These are phyloP conservation scores for Drosophila varians DNA, from an alignment of 1,140 invertebrate species.

Conservation along the genomic window DNA sequence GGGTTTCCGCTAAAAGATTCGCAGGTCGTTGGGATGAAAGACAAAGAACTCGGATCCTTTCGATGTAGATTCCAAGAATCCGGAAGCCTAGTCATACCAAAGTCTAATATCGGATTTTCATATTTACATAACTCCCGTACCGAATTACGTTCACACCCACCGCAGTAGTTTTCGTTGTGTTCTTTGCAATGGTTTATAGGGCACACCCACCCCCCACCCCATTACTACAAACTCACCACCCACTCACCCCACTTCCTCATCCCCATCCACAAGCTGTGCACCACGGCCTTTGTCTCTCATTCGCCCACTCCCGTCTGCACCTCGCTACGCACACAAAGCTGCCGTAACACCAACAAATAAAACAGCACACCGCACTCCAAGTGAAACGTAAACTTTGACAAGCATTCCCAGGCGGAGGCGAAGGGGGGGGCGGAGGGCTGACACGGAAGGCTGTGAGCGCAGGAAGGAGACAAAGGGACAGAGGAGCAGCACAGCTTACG, in stretches of 20 bases:
- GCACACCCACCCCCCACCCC: constrained; percentile 30
- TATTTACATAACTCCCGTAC: constrained; percentile 77
- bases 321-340: constrained; percentile 33
- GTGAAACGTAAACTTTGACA: constrained; percentile 81
- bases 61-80: not conserved
- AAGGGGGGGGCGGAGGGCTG: too few species aligned
- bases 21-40: constrained; percentile 4
- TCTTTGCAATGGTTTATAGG: constrained; percentile 69
- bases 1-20: constrained; percentile 61
- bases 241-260: constrained; percentile 7
- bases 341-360: constrained; percentile 47
- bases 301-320: constrained; percentile 10
- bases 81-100: constrained; percentile 6
- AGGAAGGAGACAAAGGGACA: not conserved
- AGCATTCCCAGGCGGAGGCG: constrained; percentile 36
- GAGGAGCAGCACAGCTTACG: constrained; percentile 7
- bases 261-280: constrained; percentile 32
- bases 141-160: constrained; percentile 20
- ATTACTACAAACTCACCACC: not conserved
- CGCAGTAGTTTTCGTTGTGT: constrained; percentile 68
- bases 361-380: constrained; percentile 66
- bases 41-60: not conserved
- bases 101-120: constrained; percentile 78
- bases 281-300: constrained; percentile 8
- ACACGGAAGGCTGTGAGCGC: not conserved